Evolutionary conservation across 35 echinoderm and acorn worm species (phyloP).

Genomic region (Chiridota heheva): DNA sequence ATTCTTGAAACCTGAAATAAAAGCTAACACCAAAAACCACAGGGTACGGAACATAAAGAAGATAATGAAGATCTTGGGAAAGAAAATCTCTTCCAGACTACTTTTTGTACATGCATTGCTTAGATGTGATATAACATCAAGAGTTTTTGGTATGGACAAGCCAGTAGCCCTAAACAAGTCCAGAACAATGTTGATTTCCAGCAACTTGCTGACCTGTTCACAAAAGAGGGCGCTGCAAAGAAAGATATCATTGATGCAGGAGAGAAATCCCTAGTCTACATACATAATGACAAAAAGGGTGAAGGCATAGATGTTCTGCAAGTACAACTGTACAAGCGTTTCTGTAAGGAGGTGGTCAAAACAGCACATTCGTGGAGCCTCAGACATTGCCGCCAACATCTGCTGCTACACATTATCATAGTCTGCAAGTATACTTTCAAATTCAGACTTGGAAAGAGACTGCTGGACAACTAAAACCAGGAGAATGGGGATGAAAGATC

Average conservation of each 20-base stretch:
- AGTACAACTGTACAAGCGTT: constrained; percentile 19
- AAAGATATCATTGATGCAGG: constrained; percentile 24
- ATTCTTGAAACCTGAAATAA: constrained; percentile 46
- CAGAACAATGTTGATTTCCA: constrained; percentile 15
- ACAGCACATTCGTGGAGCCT: constrained; percentile 14
- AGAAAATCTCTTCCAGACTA: constrained; percentile 3
- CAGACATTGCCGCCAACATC: too few species aligned
- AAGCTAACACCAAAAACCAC: constrained; percentile 22
- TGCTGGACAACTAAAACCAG: too few species aligned
- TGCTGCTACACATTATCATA: too few species aligned
- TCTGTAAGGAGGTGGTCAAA: constrained; percentile 44
- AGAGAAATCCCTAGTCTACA: not conserved
- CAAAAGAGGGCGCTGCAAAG: not conserved
- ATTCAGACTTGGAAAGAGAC: too few species aligned
- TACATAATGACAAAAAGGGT: constrained; percentile 37
- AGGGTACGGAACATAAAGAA: constrained; percentile 50
- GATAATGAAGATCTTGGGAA: not conserved
- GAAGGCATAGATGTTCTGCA: constrained; percentile 23
- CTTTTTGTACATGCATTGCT: constrained; percentile 47
- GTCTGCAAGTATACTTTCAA: too few species aligned
- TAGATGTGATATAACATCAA: constrained; percentile 57
- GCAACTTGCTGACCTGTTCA: constrained; percentile 34
- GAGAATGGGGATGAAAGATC: too few species aligned
- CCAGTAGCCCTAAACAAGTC: constrained; percentile 9
- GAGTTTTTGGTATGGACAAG: constrained; percentile 49